These are phyloP conservation scores for Ormyrus nitidulus DNA, from an alignment of 2,888 invertebrate genomes.

Conservation along the genomic window DNA sequence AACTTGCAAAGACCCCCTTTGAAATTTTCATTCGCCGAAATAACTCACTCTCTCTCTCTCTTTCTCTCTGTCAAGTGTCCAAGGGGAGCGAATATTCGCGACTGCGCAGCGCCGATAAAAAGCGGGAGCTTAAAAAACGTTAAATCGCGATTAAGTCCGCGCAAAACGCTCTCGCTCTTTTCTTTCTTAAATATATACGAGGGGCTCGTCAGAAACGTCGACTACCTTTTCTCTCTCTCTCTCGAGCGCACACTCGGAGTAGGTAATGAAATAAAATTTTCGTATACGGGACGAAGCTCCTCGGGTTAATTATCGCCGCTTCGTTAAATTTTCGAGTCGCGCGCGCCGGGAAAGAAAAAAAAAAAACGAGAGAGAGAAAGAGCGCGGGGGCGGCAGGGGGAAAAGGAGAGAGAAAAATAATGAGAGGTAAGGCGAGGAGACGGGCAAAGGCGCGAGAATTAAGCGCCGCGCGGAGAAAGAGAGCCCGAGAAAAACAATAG, in stretches of 20 bases:
- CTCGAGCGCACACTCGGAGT: neutral
- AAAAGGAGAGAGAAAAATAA: slow-evolving; percentile 45
- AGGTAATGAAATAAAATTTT: slow-evolving; percentile 45
- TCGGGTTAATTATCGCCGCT: slow-evolving; percentile 65
- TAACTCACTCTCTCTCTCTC: no score
- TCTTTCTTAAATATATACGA: neutral
- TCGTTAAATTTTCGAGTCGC: slow-evolving; percentile 62
- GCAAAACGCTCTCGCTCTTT: neutral
- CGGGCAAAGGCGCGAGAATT: neutral
- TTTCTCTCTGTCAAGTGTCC: no score
- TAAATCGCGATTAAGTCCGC: slow-evolving; percentile 26
- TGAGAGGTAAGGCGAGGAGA: slow-evolving; percentile 14
- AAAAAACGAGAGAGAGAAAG: slow-evolving; percentile 45
- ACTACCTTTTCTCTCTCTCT: neutral
- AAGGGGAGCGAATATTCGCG: no score
- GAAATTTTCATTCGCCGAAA: no score
- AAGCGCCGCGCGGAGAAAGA: neutral
- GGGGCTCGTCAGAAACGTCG: slow-evolving; percentile 16
- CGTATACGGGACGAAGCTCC: slow-evolving; percentile 60
- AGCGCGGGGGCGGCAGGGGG: slow-evolving; percentile 26
- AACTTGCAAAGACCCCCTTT: no score
- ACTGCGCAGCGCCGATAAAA: no score
- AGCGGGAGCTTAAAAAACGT: neutral
- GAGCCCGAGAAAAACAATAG: slow-evolving; percentile 29
- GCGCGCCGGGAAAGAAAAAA: neutral